These are phyloP conservation scores for Neodon shergylaensis DNA, from an alignment of 2,113 vertebrate genomes.

Conservation along the genomic window DNA sequence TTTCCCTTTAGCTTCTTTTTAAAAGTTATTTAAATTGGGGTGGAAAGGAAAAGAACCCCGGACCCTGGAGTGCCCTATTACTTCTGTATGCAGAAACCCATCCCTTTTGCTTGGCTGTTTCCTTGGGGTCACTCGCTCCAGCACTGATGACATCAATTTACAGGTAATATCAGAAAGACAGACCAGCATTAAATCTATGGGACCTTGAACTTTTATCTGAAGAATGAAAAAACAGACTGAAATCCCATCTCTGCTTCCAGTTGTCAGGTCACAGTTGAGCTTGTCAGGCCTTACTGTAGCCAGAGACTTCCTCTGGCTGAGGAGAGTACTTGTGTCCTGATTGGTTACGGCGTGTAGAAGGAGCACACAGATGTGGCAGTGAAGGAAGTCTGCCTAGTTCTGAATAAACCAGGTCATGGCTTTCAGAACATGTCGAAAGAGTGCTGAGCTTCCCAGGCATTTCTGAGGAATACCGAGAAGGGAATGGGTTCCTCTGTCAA, in stretches of 20 bases:
- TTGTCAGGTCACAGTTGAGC: not conserved
- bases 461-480: not conserved
- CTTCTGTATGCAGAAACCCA: not conserved
- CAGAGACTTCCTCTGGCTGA: not conserved
- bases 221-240: not conserved
- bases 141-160: not conserved
- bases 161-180: not conserved
- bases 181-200: not conserved
- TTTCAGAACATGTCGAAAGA: slow-evolving; percentile 13
- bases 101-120: not conserved
- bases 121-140: not conserved
- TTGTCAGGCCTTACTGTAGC: not conserved
- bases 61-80: not conserved
- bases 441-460: not conserved
- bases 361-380: not conserved
- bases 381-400: not conserved
- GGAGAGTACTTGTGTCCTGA: not conserved
- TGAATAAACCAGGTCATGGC: not conserved
- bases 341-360: not conserved
- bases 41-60: not conserved
- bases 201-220: not conserved
- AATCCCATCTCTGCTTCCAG: not conserved
- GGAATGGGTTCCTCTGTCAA: not conserved
- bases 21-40: slow-evolving; percentile 1
- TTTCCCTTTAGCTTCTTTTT: not conserved